Conservation (phyloP, 2,797 vertebrate species). For the Gallirallus australis region DNA sequence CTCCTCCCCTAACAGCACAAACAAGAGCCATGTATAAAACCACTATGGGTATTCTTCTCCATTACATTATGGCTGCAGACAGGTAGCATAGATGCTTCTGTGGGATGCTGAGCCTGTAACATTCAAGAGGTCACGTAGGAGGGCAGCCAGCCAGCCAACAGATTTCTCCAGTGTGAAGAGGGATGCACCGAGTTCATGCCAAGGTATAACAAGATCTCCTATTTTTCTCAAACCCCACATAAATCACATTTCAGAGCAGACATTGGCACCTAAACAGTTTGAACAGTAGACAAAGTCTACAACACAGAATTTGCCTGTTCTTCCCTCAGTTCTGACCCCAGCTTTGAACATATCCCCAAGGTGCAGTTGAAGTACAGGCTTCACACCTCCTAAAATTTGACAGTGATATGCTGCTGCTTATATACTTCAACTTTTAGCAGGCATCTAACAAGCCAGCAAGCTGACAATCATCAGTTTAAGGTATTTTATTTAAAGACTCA, state of each 20-base stretch:
- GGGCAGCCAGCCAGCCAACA: accelerated
- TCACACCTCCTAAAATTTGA: neutral
- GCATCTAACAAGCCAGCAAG: neutral
- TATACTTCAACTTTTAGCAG: neutral
- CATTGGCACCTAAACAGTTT: accelerated
- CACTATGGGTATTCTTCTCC: neutral
- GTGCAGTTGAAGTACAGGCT: neutral
- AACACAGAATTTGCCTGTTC: neutral
- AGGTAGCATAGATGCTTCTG: neutral
- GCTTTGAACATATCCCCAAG: neutral
- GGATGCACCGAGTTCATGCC: accelerated
- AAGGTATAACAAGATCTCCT: accelerated
- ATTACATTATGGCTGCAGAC: neutral
- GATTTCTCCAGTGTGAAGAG: neutral
- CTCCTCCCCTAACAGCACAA: neutral
- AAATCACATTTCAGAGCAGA: neutral
- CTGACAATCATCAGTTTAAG: neutral
- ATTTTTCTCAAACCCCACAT: neutral
- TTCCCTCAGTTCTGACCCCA: neutral
- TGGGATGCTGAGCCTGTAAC: neutral
- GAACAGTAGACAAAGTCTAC: neutral
- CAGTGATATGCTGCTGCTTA: neutral
- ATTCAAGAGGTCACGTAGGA: neutral
- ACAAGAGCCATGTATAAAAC: neutral
- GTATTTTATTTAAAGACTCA: neutral